Evolutionary conservation across 2,113 vertebrate species (phyloP).

Genomic region (Sinosuthora webbiana): DNA sequence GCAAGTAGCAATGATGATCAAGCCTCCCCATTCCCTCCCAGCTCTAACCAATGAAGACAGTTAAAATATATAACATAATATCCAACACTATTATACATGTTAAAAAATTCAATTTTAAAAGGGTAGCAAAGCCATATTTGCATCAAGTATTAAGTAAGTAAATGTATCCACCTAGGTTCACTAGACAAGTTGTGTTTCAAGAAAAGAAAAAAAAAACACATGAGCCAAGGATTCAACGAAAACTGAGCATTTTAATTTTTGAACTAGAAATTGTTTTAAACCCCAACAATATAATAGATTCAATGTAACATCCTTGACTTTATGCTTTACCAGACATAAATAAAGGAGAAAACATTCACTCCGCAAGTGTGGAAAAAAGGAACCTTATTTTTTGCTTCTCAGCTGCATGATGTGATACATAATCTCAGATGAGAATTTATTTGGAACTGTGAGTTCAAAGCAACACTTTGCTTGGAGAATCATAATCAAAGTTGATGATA

Average conservation of each 20-base stretch:
- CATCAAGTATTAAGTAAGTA: background rate
- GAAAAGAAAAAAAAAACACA: background rate
- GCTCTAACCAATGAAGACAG: background rate
- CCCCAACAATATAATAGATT: background rate
- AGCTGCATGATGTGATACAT: background rate
- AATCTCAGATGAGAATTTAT: background rate
- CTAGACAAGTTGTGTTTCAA: background rate
- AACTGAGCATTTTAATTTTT: background rate
- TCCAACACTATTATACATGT: background rate
- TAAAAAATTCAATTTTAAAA: background rate
- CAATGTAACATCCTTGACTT: background rate
- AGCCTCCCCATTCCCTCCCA: rapidly evolving
- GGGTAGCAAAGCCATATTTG: background rate
- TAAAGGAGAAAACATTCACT: background rate
- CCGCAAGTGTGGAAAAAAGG: background rate
- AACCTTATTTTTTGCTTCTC: background rate
- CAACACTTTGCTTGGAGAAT: background rate
- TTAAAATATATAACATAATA: background rate
- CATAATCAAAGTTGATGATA: background rate
- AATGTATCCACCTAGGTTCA: background rate
- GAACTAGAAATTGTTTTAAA: background rate
- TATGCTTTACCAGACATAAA: background rate
- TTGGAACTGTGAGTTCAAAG: background rate
- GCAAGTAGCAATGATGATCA: background rate
- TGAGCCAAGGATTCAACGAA: background rate